Evolutionary conservation across 2,888 invertebrate species (phyloP), one percentile per base, ranked within the genome.

Genomic region (Drosophila sordidapex): DNA sequence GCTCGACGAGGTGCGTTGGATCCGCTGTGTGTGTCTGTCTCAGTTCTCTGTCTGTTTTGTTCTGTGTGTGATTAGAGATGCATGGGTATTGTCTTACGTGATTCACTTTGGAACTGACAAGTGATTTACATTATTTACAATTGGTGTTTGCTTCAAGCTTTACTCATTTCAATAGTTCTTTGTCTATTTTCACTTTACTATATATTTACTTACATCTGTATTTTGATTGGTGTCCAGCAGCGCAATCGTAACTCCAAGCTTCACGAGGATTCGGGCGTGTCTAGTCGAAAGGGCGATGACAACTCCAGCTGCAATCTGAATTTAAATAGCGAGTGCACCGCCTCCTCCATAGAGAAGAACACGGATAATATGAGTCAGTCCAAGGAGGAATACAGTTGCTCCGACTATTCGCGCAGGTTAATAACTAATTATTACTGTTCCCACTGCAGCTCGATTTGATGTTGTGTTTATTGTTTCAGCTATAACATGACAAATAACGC

Each of bases 331-430:
- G 94, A 95, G 81, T 94, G 82, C 33, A 90, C 83, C 6, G 76
- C 94, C 59, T 94, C 94, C 6, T 94, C 94, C 2, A 92, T 91
- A 49, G 92, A 93, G 58, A 93, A 91, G 83, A 90, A 79, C 35
- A 27, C 80, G 3, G 91, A 92, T 43, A 91, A 91, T 75, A 73
- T 91, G 63, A 91, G 90, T 64, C 91, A 91, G 75, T 92, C 91
- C 1, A 91, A 93, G 71, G 92, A 91, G 65, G 92, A 93, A 67
- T 82, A 82, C 35, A 90, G 92, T 74, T 91, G 90, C 67, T 91
- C 92, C 25, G 74, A 95, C 94, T 79, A 95, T 94, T 84, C 92
- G 6, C 95, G 95, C 83, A 94, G 95, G 92, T 92, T 15, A 46
- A 46, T 46, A 15, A 46, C 8, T 25, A 46, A 46, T 15, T 4